Base-by-base conservation (phyloP, 2,888 invertebrate genomes). In the Lumbricus terrestris region DNA sequence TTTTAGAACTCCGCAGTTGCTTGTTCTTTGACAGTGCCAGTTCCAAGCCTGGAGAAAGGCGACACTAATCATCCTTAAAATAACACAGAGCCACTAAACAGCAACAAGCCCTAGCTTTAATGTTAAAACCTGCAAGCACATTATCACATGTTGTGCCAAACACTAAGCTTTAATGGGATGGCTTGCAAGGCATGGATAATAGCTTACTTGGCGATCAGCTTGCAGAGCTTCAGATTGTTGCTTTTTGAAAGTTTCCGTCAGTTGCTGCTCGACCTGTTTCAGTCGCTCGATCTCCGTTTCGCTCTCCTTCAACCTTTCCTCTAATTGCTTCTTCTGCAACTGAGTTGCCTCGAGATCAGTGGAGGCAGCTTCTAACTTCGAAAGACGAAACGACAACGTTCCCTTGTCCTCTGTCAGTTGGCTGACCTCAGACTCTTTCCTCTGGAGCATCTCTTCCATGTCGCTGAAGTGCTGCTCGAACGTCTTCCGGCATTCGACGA, bases 231-330 rank as follows among this genome's bases (percentile, higher is more conserved):
- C n/a, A n/a, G n/a, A n/a, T 69, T 69, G 8, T n/a, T n/a, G n/a
- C 2, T 69, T 69, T 69, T 69, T 29, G 0, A 69, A 0, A 13
- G 69, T 69, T 69, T 69, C 69, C n/a, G 16, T 69, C 69, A 69
- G 69, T 69, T 69, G 29, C 69, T 11, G n/a, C n/a, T 69, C 69
- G 13, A 13, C 16, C 69, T 69, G 69, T 69, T 69, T 69, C 69
- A 69, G 8, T n/a, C n/a, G 69, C 69, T 69, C 69, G n/a, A 69
- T n/a, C 13, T 69, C 13, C 0, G 69, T 69, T 69, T 69, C 69
- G n/a, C 69, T n/a, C 69, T 69, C 69, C 69, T n/a, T n/a, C 69
- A 69, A 69, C 69, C n/a, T 69, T 69, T 69, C n/a, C 69, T 69
- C 69, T n/a, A 69, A n/a, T 69, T 69, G n/a, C n/a, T n/a, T n/a